phyloP scores from a whole-genome alignment of 2,113 vertebrate genomes.

The Ahaetulla prasina region DNA sequence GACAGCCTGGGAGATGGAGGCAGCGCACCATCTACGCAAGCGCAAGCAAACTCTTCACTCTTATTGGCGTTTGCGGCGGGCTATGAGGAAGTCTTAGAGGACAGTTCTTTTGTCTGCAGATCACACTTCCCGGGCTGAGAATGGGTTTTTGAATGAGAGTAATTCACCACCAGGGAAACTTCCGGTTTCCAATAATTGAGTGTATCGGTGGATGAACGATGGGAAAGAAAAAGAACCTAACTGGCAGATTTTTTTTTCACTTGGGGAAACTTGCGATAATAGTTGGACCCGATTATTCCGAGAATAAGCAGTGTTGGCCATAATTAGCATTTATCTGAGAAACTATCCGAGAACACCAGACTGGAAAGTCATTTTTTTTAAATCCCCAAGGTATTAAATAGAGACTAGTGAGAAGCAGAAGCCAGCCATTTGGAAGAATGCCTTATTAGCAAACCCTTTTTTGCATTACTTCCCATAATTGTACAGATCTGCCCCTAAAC shows the following conservation, averaged over 20 bases:
- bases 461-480: not conserved
- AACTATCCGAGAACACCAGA: not conserved
- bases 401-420: not conserved
- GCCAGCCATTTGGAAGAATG: not conserved
- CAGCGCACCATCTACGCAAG: not conserved
- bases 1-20: too few species aligned
- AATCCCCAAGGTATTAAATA: not conserved
- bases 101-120: not conserved
- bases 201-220: not conserved
- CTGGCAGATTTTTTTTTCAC: not conserved
- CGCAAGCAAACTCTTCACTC: not conserved
- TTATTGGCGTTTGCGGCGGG: not conserved
- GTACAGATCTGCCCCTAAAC: not conserved
- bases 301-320: not conserved
- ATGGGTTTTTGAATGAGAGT: not conserved
- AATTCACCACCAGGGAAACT: not conserved
- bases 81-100: not conserved
- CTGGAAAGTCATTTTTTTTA: not conserved
- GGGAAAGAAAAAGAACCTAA: not conserved
- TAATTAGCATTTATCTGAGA: not conserved
- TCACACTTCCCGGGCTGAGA: not conserved
- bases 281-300: not conserved
- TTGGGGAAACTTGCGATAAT: not conserved
- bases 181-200: not conserved
- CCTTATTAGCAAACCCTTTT: not conserved